A percentile compares a stretch with the other conserved stretches of the same genome.
phyloP scores from a whole-genome alignment of 37 sponge, comb jelly and placozoan species.

The Beroe forskalii region DNA sequence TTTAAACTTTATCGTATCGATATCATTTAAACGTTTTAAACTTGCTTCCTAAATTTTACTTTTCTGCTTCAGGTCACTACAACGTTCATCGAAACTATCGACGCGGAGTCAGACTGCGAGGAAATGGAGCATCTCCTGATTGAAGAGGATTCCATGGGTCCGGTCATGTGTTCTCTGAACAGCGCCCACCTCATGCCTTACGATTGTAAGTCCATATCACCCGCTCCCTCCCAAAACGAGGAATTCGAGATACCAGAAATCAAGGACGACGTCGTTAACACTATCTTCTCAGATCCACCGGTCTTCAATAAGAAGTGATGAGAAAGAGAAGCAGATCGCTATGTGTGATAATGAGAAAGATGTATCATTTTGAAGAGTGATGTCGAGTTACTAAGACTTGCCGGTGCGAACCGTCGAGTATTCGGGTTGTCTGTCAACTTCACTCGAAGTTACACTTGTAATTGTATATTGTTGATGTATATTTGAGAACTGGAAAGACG shows the following conservation, averaged over 20 bases:
- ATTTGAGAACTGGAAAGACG: no score
- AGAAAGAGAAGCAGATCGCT: neutral
- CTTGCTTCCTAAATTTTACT: no score
- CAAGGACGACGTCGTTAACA: conserved; percentile 28
- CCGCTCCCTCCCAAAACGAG: conserved; percentile 1
- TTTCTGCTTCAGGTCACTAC: no score
- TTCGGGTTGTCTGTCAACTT: no score
- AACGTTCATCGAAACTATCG: conserved; percentile 36
- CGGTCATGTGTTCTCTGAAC: conserved; percentile 50
- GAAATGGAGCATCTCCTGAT: conserved; percentile 56
- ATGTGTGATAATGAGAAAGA: neutral
- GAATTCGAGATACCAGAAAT: conserved; percentile 63
- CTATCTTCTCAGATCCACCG: conserved; percentile 44
- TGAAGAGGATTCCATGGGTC: conserved; percentile 26
- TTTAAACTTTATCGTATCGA: no score
- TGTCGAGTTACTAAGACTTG: no score
- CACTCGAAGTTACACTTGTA: no score
- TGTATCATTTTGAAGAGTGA: no score
- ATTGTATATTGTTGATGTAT: no score
- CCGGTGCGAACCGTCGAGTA: no score
- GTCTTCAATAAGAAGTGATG: conserved; percentile 49
- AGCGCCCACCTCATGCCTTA: neutral
- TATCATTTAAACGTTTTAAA: no score
- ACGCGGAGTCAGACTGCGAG: neutral
- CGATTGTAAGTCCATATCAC: conserved; percentile 55